Evolutionary conservation across 2,113 vertebrate species (phyloP).

Genomic region (Catharus bicknelli): DNA sequence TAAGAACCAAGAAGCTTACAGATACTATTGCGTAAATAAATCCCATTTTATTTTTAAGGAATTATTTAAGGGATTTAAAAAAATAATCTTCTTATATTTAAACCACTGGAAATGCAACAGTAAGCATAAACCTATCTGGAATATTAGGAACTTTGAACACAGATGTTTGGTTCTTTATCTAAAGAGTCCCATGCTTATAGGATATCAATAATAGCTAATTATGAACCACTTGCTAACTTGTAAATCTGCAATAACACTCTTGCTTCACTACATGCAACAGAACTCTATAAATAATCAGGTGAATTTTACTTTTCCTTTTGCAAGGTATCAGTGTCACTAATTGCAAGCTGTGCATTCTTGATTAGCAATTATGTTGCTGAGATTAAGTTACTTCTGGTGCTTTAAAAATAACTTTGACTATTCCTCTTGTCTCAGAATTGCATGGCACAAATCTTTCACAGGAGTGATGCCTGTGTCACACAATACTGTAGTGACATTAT

Average conservation of each 20-base stretch:
- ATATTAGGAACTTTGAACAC: not conserved
- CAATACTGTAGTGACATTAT: not conserved
- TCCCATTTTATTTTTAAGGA: conserved; percentile 19
- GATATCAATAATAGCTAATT: not conserved
- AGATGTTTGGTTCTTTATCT: not conserved
- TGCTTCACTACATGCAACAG: not conserved
- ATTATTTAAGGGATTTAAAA: not conserved
- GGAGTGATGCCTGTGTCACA: not conserved
- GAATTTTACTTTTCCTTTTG: conserved; percentile 30
- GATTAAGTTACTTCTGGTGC: conserved; percentile 42
- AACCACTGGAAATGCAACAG: not conserved
- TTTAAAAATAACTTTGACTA: conserved; percentile 50
- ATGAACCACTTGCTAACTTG: not conserved
- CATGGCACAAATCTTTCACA: conserved; percentile 9
- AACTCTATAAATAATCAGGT: conserved; percentile 45
- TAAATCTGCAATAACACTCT: conserved; percentile 12
- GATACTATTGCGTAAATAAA: not conserved
- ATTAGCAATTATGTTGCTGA: not conserved
- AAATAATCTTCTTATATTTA: not conserved
- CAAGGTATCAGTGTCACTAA: conserved; percentile 41
- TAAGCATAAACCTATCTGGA: not conserved
- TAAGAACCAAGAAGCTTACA: not conserved
- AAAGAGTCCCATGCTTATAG: not conserved
- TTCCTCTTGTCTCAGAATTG: not conserved
- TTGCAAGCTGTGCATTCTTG: conserved; percentile 29